Evolutionary conservation across 2,888 invertebrate genomes (phyloP), one percentile per base, ranked within the genome.

Genomic region (Steromphala cineraria): DNA sequence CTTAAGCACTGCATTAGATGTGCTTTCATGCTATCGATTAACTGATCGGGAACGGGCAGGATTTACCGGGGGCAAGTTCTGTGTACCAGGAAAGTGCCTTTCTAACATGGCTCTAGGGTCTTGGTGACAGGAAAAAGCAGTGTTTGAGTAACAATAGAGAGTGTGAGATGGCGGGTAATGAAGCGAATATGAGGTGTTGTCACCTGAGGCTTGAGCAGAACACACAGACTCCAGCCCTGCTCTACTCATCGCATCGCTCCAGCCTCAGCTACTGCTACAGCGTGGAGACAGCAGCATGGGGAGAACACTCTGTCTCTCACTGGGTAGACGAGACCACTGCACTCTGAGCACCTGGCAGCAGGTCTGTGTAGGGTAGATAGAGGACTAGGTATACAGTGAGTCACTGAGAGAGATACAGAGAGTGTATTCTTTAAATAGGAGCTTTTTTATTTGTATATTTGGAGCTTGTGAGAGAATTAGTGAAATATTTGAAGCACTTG

Each of bases 41-140:
- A 53, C 28, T 28, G 76, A 76, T 55, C 31, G 76, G 55, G n/a
- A 53, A 53, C 53, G 53, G 76, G 55, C 28, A 71, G 71, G 67
- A 31, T 71, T n/a, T 71, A 36, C 40, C 36, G 71, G 36, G 40
- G 71, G 71, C 71, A 71, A 36, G 71, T 31, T 71, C 24, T 71
- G 24, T 71, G 36, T 71, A 24, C 71, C 71, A 40, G 71, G 15
- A 71, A 71, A 71, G 71, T 71, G 71, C 71, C 71, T 71, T 71
- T 71, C 28, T 71, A 31, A 36, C 36, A n/a, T 71, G 28, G 71
- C 71, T 71, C 36, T 36, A 24, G 24, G 71, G 71, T 31, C 71
- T 71, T 15, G 15, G 71, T 8, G 71, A 71, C 71, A 71, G 71
- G 71, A 36, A 71, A 40, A 40, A 40, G 28, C 62, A 71, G 71